Percentiles rank a stretch among this genome's conserved stretches.
These are phyloP conservation scores for Neelides folsomi DNA, from an alignment of 2,888 invertebrate species.

Conservation along the genomic window DNA sequence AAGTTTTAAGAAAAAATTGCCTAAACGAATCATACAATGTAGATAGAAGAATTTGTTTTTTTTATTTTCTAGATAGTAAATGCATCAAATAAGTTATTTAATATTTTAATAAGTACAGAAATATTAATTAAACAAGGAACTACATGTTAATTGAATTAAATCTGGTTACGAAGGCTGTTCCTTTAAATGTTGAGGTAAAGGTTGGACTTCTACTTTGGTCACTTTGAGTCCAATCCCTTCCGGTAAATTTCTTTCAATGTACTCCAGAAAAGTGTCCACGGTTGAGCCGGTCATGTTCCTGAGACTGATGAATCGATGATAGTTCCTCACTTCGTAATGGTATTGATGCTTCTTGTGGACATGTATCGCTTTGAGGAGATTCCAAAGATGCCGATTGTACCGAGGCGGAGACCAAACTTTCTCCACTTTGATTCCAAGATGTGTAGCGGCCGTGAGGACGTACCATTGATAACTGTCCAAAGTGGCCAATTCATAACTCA, in stretches of 20 bases:
- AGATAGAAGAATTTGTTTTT: too few species aligned
- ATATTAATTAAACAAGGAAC: not conserved
- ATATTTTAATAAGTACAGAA: too few species aligned
- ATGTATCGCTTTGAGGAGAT: constrained; percentile 73
- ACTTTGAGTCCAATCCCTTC: constrained; percentile 92
- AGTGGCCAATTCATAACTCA: constrained; percentile 75
- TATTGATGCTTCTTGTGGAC: constrained; percentile 85
- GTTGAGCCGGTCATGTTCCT: constrained; percentile 85
- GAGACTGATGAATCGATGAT: constrained; percentile 70
- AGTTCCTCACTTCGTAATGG: constrained; percentile 90
- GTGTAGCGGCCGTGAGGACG: constrained; percentile 61
- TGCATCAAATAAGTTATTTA: too few species aligned
- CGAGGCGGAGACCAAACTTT: constrained; percentile 43
- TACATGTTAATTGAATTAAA: not conserved
- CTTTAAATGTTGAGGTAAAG: constrained; percentile 18
- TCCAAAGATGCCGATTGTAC: constrained; percentile 59
- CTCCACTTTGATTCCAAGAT: constrained; percentile 63
- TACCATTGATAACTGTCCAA: constrained; percentile 78
- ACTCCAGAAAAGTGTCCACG: constrained; percentile 87
- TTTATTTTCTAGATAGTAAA: too few species aligned
- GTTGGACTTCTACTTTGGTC: constrained; percentile 49
- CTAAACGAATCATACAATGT: too few species aligned
- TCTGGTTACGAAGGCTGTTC: not conserved
- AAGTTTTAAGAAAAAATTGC: too few species aligned
- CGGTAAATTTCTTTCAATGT: constrained; percentile 88